Evolutionary conservation across 2,797 vertebrate genomes (phyloP), one percentile per base, ranked within the genome.

Genomic region (Scarus forsteni): DNA sequence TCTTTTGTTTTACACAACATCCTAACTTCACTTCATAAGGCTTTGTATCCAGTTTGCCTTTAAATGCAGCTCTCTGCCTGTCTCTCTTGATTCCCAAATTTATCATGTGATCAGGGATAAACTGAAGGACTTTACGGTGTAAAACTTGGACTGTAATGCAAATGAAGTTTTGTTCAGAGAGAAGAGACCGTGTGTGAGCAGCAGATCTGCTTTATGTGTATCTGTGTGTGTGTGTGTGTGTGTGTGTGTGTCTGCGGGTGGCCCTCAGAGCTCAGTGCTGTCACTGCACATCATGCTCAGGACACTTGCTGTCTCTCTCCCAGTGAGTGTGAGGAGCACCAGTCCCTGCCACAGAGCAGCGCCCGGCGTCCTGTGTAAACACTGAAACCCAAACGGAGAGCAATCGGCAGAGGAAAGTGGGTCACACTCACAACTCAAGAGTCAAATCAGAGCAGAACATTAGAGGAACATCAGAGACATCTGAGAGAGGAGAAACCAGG

Each of bases 281-380:
- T 77, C 74, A 74, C 61, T 66, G 58, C 58, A 59, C 49, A 74
- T 81, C 27, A 38, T 49, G 48, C 54, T 82, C 70, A 81, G 6
- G 12, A 59, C 66, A 67, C 51, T 49, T 52, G 53, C 62, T 54
- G 38, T 27, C 27, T 27, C 27, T 27, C 66, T 45, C 51, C 35
- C 60, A 36, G 34, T 38, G 52, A 6, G 19, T 34, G 12, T 34
- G 13, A 34, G 14, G 11, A 36, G 54, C 13, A 39, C 35, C 44
- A 56, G 36, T 52, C 42, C 15, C 15, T 42, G 36, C 43, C 43
- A 13, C 43, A 14, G 49, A 50, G 54, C 43, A 66, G 35, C 42
- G 19, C 36, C 36, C 19, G 15, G 14, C 9, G 15, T 56, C 15
- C 34, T 34, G 39, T 51, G 48, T 38, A 18, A 39, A 27, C 13